Evolutionary conservation across 2,888 invertebrate species (phyloP), one percentile per base, ranked within the genome.

Genomic region (Amphipoea lucens): DNA sequence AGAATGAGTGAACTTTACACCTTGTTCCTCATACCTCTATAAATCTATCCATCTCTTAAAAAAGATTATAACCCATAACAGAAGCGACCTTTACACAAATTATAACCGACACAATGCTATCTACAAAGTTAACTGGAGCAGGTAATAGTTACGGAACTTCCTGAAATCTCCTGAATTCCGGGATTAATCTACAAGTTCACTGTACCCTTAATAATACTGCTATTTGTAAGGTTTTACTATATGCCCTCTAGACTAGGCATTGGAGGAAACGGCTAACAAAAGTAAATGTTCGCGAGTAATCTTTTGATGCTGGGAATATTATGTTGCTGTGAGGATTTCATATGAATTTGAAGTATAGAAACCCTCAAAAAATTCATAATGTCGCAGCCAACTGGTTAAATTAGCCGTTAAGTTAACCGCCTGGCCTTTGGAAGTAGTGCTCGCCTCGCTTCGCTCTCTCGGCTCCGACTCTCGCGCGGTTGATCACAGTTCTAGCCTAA

Each of bases 141-240:
- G 89, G 89, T 92, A 92, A 92, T 92, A 90, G 91, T 87, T 88
- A 88, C 84, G 85, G 76, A 88, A 87, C 85, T 90, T 81, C 82
- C 45, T 72, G 85, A 79, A 84, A 87, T 85, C 89, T 82, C 79
- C 48, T 66, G 83, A 81, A 85, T 88, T 86, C 86, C 75, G 74
- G 85, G 88, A 90, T 92, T 92, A 91, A 92, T 92, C 90, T 89
- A 79, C 80, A 88, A 89, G 90, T 90, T 91, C 91, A 90, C 78
- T 91, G 88, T 91, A 92, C 93, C 92, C 90, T 92, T 91, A 84
- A 92, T 94, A 92, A 93, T 92, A 90, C 83, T 78, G 84, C 90
- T 90, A 92, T 92, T 91, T 90, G 89, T 91, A 88, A 87, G 88
- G 85, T 90, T 89, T 87, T 88, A 88, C 79, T 84, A 79, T 83